Conservation (phyloP, 2,888 invertebrate species). For the Lithosia quadra region DNA sequence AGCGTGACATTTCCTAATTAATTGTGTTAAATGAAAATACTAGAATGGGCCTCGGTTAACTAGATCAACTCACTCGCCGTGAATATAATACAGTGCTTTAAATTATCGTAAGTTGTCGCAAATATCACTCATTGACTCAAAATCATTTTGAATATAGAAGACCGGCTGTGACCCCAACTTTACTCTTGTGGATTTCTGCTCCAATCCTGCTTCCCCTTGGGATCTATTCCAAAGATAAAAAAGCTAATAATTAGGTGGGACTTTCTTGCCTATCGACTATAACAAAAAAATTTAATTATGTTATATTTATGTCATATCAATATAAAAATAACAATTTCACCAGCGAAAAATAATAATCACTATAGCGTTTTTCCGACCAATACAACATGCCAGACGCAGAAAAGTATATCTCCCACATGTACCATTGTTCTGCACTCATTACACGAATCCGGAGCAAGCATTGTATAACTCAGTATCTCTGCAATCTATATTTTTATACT, state of each 20-base stretch:
- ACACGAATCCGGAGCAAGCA: slow-evolving; percentile 34
- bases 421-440: slow-evolving; percentile 47
- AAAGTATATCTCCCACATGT: slow-evolving; percentile 14
- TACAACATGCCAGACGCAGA: background rate
- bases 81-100: too few relatives aligned
- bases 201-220: too few relatives aligned
- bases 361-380: background rate
- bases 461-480: slow-evolving; percentile 27
- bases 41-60: background rate
- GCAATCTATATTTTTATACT: background rate
- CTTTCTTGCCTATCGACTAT: too few relatives aligned
- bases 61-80: background rate
- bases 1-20: background rate
- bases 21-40: background rate
- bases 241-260: too few relatives aligned
- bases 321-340: background rate
- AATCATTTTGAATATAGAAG: too few relatives aligned
- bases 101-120: too few relatives aligned
- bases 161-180: too few relatives aligned
- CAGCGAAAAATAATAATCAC: background rate
- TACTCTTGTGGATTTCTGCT: too few relatives aligned
- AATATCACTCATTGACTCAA: background rate
- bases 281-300: too few relatives aligned
- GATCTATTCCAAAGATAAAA: too few relatives aligned
- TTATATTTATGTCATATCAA: background rate